Percentiles rank a stretch among this genome's conserved stretches.
Conservation (phyloP, 2,113 vertebrate genomes). For the Chloroceryle aenea region DNA sequence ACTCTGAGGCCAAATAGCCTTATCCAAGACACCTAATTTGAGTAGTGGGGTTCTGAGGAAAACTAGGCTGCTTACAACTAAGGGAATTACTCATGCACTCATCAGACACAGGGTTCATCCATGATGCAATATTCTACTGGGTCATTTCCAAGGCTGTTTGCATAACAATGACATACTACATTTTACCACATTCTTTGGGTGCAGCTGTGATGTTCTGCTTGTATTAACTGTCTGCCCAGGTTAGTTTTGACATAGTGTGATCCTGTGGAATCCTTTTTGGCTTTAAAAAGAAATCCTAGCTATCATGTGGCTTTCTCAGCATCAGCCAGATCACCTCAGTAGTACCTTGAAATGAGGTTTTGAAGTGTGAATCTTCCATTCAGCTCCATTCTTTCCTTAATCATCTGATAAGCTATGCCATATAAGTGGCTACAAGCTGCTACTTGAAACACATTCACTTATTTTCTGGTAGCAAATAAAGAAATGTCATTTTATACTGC, state of each 20-base stretch:
- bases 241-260: not conserved
- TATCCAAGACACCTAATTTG: conserved; percentile 7
- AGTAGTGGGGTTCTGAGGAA: not conserved
- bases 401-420: not conserved
- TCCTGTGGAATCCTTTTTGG: conserved; percentile 23
- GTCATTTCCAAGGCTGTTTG: conserved; percentile 34
- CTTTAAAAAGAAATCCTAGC: not conserved
- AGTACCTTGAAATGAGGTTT: not conserved
- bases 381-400: not conserved
- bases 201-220: not conserved
- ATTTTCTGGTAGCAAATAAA: not conserved
- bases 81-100: not conserved
- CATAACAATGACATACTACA: not conserved
- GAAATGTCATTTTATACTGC: not conserved
- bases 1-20: not conserved
- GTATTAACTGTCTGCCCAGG: not conserved
- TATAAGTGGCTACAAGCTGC: conserved; percentile 17
- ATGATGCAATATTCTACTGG: conserved; percentile 32
- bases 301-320: not conserved
- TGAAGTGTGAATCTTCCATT: not conserved
- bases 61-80: not conserved
- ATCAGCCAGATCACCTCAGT: not conserved
- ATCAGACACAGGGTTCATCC: conserved; percentile 44
- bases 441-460: conserved; percentile 7
- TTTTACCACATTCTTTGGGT: not conserved